Evolutionary conservation across 1,140 invertebrate genomes (phyloP).

Genomic region (Cyclina sinensis): DNA sequence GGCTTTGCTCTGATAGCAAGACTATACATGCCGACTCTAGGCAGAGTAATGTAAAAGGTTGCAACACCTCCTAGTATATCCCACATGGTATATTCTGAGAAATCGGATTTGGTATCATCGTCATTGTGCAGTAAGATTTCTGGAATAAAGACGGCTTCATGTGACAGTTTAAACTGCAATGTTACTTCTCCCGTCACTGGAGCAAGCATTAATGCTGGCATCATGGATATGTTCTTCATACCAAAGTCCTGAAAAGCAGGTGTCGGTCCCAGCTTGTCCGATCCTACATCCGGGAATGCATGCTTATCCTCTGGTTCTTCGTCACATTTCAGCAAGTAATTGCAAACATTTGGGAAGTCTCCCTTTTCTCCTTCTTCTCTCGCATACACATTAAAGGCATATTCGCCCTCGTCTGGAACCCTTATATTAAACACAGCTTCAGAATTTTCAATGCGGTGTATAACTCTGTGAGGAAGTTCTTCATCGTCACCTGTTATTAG

Average conservation of each 20-base stretch:
- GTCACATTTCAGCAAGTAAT: slow-evolving; percentile 74
- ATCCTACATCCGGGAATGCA: slow-evolving; percentile 72
- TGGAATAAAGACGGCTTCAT: slow-evolving; percentile 58
- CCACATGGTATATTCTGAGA: slow-evolving; percentile 69
- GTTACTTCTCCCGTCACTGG: slow-evolving; percentile 73
- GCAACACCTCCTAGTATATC: slow-evolving; percentile 58
- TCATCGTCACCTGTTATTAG: slow-evolving; percentile 73
- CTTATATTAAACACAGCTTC: slow-evolving; percentile 73
- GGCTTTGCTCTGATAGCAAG: slow-evolving; percentile 63
- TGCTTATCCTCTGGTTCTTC: slow-evolving; percentile 75
- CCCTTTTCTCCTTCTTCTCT: slow-evolving; percentile 71
- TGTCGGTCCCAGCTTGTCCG: slow-evolving; percentile 70
- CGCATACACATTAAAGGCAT: slow-evolving; percentile 75
- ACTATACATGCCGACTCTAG: slow-evolving; percentile 61
- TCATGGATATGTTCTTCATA: slow-evolving; percentile 69
- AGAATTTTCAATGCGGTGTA: slow-evolving; percentile 73
- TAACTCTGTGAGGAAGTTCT: slow-evolving; percentile 67
- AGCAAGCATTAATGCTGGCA: slow-evolving; percentile 65
- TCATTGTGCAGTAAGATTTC: slow-evolving; percentile 63
- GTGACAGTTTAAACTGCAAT: slow-evolving; percentile 70
- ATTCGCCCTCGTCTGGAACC: slow-evolving; percentile 74
- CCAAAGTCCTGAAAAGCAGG: slow-evolving; percentile 68
- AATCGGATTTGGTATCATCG: slow-evolving; percentile 53
- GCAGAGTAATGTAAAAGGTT: slow-evolving; percentile 62
- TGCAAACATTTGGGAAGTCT: slow-evolving; percentile 74